Conservation (phyloP, 2,113 vertebrate genomes). For the Salvelinus fontinalis region DNA sequence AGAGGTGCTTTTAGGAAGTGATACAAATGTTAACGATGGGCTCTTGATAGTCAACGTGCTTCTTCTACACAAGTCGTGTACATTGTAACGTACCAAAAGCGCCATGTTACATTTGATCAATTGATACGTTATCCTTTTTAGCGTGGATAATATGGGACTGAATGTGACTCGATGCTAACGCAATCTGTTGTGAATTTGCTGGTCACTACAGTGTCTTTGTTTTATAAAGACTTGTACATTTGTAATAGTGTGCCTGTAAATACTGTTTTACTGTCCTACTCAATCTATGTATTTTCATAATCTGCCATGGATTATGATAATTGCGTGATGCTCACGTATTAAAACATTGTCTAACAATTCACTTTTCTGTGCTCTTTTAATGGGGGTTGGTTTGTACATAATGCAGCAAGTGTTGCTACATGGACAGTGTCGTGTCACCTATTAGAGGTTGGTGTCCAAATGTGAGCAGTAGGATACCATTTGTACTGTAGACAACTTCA, state of each 20-base stretch:
- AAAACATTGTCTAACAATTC: slow-evolving; percentile 31
- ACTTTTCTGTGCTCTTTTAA: slow-evolving; percentile 3
- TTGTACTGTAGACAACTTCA: not conserved
- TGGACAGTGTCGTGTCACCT: not conserved
- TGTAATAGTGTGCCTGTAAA: slow-evolving; percentile 48
- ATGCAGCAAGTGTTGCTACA: not conserved
- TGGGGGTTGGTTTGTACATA: not conserved
- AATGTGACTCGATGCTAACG: not conserved
- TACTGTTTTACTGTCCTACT: slow-evolving; percentile 40
- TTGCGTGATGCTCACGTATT: slow-evolving; percentile 60
- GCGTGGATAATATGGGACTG: not conserved
- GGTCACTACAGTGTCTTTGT: slow-evolving; percentile 53
- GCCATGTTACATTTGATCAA: not conserved
- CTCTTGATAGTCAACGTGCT: not conserved
- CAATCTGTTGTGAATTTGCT: not conserved
- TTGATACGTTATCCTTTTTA: not conserved
- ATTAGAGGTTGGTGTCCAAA: not conserved
- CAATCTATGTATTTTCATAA: slow-evolving; percentile 61
- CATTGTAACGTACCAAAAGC: not conserved
- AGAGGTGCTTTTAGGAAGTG: not conserved
- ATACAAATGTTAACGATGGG: not conserved
- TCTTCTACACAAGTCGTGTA: not conserved
- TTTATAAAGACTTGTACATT: slow-evolving; percentile 65
- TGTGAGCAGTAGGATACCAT: not conserved
- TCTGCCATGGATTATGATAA: slow-evolving; percentile 36